Conservation (phyloP, 2,113 vertebrate species). For the Gadus macrocephalus region DNA sequence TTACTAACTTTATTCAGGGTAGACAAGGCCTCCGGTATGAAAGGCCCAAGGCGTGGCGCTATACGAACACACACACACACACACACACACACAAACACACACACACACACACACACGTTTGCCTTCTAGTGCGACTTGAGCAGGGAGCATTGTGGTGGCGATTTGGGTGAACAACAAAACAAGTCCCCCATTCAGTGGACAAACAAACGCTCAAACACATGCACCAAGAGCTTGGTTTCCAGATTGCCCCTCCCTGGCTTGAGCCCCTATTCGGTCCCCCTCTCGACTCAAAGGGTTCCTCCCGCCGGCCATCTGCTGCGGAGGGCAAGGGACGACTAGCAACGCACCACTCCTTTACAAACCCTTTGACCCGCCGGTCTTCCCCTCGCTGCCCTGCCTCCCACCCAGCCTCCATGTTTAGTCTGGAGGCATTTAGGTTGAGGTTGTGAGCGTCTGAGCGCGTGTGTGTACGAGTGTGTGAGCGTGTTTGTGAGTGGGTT, state of each 20-base stretch:
- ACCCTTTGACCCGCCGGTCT: slow-evolving; percentile 65
- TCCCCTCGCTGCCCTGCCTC: slow-evolving; percentile 48
- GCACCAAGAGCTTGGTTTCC: slow-evolving; percentile 17
- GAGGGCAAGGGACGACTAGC: slow-evolving; percentile 46
- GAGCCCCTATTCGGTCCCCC: slow-evolving; percentile 24
- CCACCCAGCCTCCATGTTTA: slow-evolving; percentile 55
- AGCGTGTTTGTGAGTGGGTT: not conserved
- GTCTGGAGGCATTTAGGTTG: slow-evolving; percentile 40
- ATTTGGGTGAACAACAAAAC: slow-evolving; percentile 54
- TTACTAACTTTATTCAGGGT: slow-evolving; percentile 53
- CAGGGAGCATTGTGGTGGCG: slow-evolving; percentile 45
- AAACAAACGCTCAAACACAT: not conserved
- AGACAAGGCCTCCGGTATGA: slow-evolving; percentile 30
- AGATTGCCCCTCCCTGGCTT: slow-evolving; percentile 45
- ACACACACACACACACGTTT: slow-evolving; percentile 31
- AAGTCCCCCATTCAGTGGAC: slow-evolving; percentile 56
- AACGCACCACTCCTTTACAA: slow-evolving; percentile 40
- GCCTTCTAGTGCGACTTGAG: slow-evolving; percentile 59
- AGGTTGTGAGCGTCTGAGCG: not conserved
- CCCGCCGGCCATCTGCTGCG: slow-evolving; percentile 62
- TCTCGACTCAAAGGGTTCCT: slow-evolving; percentile 51
- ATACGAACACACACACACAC: slow-evolving; percentile 11
- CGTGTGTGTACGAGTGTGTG: slow-evolving; percentile 7
- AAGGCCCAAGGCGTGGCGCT: slow-evolving; percentile 52
- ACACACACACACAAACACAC: slow-evolving; percentile 42